These are phyloP conservation scores for Pipistrellus kuhlii DNA, from an alignment of 2,797 vertebrate genomes.

Conservation along the genomic window DNA sequence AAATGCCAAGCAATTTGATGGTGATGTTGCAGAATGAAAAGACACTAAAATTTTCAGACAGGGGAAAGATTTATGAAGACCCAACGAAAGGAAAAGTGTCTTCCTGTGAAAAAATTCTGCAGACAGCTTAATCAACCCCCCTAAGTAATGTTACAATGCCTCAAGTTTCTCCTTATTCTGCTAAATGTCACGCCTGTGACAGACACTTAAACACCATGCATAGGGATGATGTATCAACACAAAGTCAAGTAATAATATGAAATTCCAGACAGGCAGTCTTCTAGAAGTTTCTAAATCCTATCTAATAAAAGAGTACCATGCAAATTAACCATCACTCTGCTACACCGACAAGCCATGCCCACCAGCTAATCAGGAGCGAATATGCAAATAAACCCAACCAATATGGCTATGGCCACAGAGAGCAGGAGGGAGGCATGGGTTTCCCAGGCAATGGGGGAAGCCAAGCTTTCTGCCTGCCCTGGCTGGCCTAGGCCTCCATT, in stretches of 20 bases:
- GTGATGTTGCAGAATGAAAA: not conserved
- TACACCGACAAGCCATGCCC: no score
- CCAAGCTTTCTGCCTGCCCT: no score
- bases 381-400: no score
- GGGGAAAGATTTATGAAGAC: not conserved
- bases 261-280: not conserved
- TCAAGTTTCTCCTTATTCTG: not conserved
- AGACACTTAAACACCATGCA: not conserved
- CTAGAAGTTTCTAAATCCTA: not conserved
- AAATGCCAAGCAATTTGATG: slow-evolving; percentile 13
- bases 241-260: not conserved
- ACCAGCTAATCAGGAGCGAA: no score
- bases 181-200: not conserved
- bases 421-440: no score
- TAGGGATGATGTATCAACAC: not conserved
- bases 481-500: no score
- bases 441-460: no score
- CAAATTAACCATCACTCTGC: no score
- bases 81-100: not conserved
- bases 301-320: no score
- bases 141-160: not conserved
- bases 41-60: not conserved
- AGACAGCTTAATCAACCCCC: not conserved
- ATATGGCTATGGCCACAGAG: no score
- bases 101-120: not conserved